These are phyloP conservation scores for Cassiopea xamachana DNA, from an alignment of 30 jellyfish, hydroid and myxozoan species.

Conservation along the genomic window DNA sequence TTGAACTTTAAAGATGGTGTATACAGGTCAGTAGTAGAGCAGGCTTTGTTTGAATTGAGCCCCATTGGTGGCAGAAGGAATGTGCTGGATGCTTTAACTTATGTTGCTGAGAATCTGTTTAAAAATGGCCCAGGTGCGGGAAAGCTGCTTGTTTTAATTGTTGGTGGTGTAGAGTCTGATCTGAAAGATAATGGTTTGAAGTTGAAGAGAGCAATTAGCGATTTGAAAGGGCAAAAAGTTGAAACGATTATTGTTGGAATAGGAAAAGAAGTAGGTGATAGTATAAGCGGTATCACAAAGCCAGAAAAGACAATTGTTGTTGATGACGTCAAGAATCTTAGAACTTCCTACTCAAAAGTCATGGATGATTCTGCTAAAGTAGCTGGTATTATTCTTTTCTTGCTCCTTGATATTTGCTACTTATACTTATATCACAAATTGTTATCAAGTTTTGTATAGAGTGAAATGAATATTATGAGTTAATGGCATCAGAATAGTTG, in stretches of 20 bases:
- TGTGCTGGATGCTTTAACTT: slow-evolving; percentile 14
- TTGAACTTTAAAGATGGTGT: slow-evolving; percentile 38
- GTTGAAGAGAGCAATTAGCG: slow-evolving; percentile 14
- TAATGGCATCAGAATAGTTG: too few species aligned
- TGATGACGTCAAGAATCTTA: slow-evolving; percentile 15
- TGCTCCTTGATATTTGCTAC: background rate
- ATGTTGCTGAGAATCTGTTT: slow-evolving; percentile 34
- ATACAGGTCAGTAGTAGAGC: slow-evolving; percentile 22
- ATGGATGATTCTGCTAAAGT: slow-evolving; percentile 6
- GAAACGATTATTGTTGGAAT: slow-evolving; percentile 26
- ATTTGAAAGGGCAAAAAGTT: slow-evolving; percentile 5
- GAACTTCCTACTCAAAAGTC: slow-evolving; percentile 1
- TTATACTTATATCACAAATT: too few species aligned
- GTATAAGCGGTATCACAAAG: background rate
- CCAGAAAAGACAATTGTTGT: background rate
- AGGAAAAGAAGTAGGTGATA: slow-evolving; percentile 40
- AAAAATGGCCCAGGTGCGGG: slow-evolving; percentile 14
- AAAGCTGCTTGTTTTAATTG: slow-evolving; percentile 50
- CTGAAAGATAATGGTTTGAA: background rate
- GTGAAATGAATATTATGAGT: too few species aligned
- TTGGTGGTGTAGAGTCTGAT: slow-evolving; percentile 25
- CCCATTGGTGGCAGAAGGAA: slow-evolving; percentile 68
- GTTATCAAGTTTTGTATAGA: too few species aligned
- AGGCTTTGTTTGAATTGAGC: slow-evolving; percentile 9
- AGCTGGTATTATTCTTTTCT: slow-evolving; percentile 23